Evolutionary conservation across 2,888 invertebrate genomes (phyloP), one percentile per base, ranked within the genome.

Genomic region (Ophion obscuratus): DNA sequence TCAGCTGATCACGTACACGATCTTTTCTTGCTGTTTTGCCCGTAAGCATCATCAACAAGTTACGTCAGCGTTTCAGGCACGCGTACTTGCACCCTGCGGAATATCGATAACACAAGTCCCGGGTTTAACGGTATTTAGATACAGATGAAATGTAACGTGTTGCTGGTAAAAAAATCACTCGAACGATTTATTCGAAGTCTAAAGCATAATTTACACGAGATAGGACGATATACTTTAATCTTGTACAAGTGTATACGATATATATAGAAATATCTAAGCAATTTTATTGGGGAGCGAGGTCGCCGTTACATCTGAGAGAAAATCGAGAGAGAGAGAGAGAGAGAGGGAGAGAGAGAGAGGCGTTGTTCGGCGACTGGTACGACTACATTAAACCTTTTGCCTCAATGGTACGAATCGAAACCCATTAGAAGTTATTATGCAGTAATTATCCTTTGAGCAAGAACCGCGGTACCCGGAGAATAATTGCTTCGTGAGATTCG

Each of bases 281-380:
- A 62, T 57, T 74, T 70, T 27, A 9, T 70, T 70, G 47, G 17
- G 44, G 44, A 53, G 31, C 75, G 70, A 74, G 79, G 64, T 61
- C 47, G 71, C 66, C 17, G 31, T 47, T 11, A 59, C 11, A 17
- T 73, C 40, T 44, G 44, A 7, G 20, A 44, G 59, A 75, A 27
- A 80, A 14, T 20, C 53, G 57, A 44, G 68, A 31, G 31, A 31
- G 31, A 31, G 31, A 64, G 62, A 75, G 44, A 74, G 44, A 75
- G 27, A 31, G 11, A 31, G 11, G 6, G 31, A 66, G 24, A 66
- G 66, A 66, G 20, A 20, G 36, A 36, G 61, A 31, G 62, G 14
- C 62, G 17, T 71, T 17, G 70, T 74, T 74, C 66, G 80, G 68
- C 76, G 77, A 73, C 76, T 79, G 81, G 74, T 81, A 74, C 77